Evolutionary conservation across 2,888 invertebrate genomes (phyloP).

Genomic region (Tridacna gigas): DNA sequence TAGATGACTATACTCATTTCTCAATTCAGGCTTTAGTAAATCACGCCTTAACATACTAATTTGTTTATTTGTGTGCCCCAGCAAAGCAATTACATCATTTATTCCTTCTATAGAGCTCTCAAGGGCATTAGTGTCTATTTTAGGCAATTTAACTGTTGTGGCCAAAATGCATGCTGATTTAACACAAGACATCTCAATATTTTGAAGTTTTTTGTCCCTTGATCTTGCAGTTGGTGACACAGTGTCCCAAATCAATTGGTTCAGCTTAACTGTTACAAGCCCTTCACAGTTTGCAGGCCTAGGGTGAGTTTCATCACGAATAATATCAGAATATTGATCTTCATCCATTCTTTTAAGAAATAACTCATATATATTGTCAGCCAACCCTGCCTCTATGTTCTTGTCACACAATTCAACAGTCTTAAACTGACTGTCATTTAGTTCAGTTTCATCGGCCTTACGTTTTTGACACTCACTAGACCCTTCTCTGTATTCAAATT

Average conservation of each 20-base stretch:
- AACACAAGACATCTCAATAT: constrained; percentile 26
- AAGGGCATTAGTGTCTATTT: constrained; percentile 9
- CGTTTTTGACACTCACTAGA: no score
- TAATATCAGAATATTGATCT: no score
- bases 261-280: constrained; percentile 36
- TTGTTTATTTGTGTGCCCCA: constrained; percentile 40
- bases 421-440: no score
- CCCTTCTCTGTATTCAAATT: no score
- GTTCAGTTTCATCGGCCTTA: no score
- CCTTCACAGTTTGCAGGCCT: constrained; percentile 42
- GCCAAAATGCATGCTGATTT: constrained; percentile 38
- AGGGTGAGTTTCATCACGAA: no score
- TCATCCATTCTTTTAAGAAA: no score
- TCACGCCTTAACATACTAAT: constrained; percentile 18
- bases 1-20: constrained; percentile 13
- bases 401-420: no score
- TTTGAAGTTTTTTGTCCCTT: constrained; percentile 40
- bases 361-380: no score
- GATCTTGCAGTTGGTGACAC: constrained; percentile 19
- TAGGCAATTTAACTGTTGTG: constrained; percentile 31
- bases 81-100: constrained; percentile 32
- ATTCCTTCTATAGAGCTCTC: constrained; percentile 13
- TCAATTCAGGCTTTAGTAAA: constrained; percentile 20
- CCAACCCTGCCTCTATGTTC: no score
- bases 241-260: constrained; percentile 44